These are phyloP conservation scores for Drosophila robusta DNA, from an alignment of 2,888 invertebrate genomes.

Conservation along the genomic window DNA sequence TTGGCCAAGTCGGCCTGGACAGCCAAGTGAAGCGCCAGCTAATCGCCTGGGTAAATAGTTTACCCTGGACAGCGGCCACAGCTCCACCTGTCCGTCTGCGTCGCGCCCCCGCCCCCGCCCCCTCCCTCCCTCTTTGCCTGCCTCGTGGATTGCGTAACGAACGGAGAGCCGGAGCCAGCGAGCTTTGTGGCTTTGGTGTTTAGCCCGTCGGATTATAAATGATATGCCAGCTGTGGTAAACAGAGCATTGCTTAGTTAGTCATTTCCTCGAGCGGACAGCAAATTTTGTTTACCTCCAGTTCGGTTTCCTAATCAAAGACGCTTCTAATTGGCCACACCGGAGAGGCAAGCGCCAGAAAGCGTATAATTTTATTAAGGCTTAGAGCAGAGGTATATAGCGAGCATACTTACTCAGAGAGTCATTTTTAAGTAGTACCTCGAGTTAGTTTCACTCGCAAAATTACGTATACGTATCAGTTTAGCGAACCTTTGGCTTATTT, in stretches of 20 bases:
- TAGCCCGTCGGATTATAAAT: constrained; percentile 71
- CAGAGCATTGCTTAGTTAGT: constrained; percentile 19
- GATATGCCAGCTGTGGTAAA: constrained; percentile 51
- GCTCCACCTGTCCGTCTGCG: constrained; percentile 17
- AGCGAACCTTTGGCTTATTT: no score
- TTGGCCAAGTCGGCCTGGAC: constrained; percentile 58
- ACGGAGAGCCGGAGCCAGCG: constrained; percentile 1
- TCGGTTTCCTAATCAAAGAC: background rate
- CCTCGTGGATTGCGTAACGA: constrained; percentile 37
- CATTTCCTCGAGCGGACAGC: background rate
- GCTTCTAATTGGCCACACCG: background rate
- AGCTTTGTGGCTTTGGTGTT: constrained; percentile 69
- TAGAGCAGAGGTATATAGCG: no score
- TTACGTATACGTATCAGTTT: background rate
- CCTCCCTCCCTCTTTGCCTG: background rate
- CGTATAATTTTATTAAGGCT: background rate
- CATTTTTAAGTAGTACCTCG: background rate
- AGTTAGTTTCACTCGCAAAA: background rate
- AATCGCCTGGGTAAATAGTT: constrained; percentile 75
- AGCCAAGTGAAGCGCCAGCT: constrained; percentile 71
- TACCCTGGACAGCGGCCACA: constrained; percentile 23
- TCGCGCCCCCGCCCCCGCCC: background rate
- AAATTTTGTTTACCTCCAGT: constrained; percentile 10
- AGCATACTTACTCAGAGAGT: background rate
- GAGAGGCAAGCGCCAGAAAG: background rate